Evolutionary conservation across 2,113 vertebrate species (phyloP).

Genomic region (Crotalus horridus): DNA sequence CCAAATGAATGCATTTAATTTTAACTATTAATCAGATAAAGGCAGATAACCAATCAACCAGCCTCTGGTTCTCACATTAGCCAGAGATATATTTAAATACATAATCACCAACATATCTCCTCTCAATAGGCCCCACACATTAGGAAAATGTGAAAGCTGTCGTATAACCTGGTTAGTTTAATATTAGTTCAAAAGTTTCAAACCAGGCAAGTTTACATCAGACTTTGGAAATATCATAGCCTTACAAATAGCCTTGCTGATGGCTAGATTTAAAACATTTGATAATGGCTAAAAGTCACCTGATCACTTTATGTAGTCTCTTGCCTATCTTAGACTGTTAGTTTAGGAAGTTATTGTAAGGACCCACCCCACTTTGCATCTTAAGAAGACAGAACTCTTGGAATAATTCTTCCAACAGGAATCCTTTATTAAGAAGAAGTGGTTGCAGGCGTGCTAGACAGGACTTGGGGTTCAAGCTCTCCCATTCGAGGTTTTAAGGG

Average conservation of each 20-base stretch:
- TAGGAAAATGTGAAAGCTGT: neutral
- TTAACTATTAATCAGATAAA: neutral
- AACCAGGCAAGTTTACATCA: neutral
- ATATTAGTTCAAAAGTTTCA: neutral
- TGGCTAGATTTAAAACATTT: neutral
- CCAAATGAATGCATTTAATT: neutral
- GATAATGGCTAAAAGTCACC: neutral
- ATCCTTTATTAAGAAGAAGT: too few species aligned
- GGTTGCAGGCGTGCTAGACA: too few species aligned
- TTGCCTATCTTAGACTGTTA: neutral
- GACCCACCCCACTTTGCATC: too few species aligned
- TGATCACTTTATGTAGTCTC: neutral
- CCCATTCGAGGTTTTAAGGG: too few species aligned
- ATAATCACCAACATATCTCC: neutral
- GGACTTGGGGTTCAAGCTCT: too few species aligned
- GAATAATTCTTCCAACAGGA: too few species aligned
- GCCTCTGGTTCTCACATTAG: neutral
- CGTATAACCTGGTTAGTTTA: neutral
- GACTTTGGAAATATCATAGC: neutral
- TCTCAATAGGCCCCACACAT: neutral
- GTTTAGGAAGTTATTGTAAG: neutral
- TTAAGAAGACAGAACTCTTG: too few species aligned
- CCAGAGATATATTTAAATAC: neutral
- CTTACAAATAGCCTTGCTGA: neutral
- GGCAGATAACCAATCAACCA: neutral